Percentiles rank a stretch among this genome's conserved stretches.
Conservation (phyloP, 2,113 vertebrate genomes). For the Rattus norvegicus region DNA sequence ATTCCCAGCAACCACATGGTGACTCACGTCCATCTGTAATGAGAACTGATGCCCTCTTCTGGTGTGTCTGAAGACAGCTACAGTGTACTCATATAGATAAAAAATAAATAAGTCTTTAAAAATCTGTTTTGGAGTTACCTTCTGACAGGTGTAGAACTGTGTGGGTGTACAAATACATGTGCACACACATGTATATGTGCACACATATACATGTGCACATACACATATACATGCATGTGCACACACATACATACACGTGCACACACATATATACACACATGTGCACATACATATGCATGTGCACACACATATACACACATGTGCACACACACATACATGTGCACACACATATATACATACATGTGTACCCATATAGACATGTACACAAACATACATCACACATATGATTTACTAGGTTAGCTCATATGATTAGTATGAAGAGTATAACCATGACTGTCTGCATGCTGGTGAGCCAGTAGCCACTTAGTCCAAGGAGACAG, state of each 20-base stretch:
- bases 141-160: not conserved
- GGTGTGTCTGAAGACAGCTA: no score
- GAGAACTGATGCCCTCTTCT: no score
- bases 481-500: not conserved
- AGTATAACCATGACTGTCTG: not conserved
- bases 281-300: not conserved
- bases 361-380: not conserved
- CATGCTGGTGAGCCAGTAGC: not conserved
- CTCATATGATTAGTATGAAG: not conserved
- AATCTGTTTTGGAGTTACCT: not conserved
- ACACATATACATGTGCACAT: not conserved
- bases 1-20: no score
- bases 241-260: not conserved
- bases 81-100: no score
- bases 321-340: not conserved
- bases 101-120: no score
- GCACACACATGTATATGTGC: not conserved
- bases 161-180: not conserved
- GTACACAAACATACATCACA: not conserved
- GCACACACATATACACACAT: no score
- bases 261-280: not conserved
- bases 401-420: not conserved
- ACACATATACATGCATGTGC: not conserved
- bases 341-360: not conserved
- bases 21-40: no score